Base-by-base conservation (phyloP, 2,113 vertebrate species). In the Platysternon megacephalum region DNA sequence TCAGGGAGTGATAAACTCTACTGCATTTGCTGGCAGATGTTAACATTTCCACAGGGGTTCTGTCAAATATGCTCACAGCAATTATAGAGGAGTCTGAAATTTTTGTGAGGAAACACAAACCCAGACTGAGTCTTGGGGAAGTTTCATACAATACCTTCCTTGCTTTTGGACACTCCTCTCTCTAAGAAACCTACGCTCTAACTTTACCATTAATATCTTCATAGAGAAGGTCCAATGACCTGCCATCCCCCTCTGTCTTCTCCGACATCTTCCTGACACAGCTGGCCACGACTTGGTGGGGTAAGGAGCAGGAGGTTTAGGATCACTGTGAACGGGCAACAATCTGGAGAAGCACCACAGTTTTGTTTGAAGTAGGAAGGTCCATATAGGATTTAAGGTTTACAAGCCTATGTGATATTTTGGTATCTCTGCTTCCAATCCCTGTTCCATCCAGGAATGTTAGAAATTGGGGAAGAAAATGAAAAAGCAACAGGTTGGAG, bases 381-480 rank as follows among this genome's bases (percentile, higher is more conserved):
- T 72, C 65, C n/a, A 11, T 72, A 39, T 21, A 8, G 19, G 21
- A 39, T 35, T 39, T 39, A 17, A 72, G 35, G n/a, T 21, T 72
- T 72, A 39, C 65, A 19, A 39, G n/a, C n/a, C 56, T 32, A 61
- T 61, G 56, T 61, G 56, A 32, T 61, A 32, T 32, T 61, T 61
- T 61, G 56, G 56, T 86, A 95, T 88, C 85, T 93, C 48, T 94
- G 58, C 28, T 89, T 83, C 55, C 53, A 12, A 17, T 46, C 87
- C n/a, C 56, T 46, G 84, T 44, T 78, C 35, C 81, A 9, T 14
- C 14, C 42, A 95, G 94, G 72, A 42, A 52, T 79, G 29, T 0
- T 46, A 39, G n/a, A 72, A 72, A 72, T 22, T 39, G 65, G 21
- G 8, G 65, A 72, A 32, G 56, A 29, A 72, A 72, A 72, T 72